Conservation (phyloP, 2,113 vertebrate species). For the Protobothrops mucrosquamatus region DNA sequence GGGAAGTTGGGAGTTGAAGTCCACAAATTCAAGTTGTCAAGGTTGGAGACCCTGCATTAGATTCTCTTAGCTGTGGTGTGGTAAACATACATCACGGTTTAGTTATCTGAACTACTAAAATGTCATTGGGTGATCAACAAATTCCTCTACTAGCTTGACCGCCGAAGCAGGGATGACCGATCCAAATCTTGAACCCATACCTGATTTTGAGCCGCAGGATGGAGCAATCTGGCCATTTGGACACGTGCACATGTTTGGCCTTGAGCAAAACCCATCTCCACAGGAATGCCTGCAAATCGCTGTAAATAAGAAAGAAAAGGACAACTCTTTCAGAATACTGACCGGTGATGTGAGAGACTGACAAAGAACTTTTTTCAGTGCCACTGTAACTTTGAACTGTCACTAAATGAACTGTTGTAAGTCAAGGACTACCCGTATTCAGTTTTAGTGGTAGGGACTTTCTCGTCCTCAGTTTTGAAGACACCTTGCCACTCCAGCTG, state of each 20-base stretch:
- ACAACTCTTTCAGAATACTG: background rate
- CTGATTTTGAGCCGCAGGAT: slow-evolving; percentile 96
- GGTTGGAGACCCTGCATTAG: background rate
- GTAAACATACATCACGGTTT: slow-evolving; percentile 37
- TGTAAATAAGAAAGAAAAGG: slow-evolving; percentile 59
- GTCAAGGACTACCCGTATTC: too few species aligned
- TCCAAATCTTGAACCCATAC: slow-evolving; percentile 73
- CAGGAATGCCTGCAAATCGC: slow-evolving; percentile 97
- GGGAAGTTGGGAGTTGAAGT: background rate
- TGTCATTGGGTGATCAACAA: slow-evolving; percentile 19
- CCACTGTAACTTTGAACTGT: too few species aligned
- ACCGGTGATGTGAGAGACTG: background rate
- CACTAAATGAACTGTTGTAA: too few species aligned
- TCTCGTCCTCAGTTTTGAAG: too few species aligned
- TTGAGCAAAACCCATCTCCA: slow-evolving; percentile 98
- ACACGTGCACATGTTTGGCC: slow-evolving; percentile 99
- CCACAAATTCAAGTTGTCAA: background rate
- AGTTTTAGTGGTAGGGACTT: too few species aligned
- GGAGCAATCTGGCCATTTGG: slow-evolving; percentile 90
- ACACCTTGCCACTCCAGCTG: too few species aligned
- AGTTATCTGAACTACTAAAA: slow-evolving; percentile 36
- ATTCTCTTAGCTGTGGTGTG: slow-evolving; percentile 41
- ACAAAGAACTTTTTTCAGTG: too few species aligned
- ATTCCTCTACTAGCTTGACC: slow-evolving; percentile 19
- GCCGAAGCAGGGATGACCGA: slow-evolving; percentile 10